Evolutionary conservation across 64 coral and sea anemone species (phyloP).

Genomic region (Acropora tenuis): DNA sequence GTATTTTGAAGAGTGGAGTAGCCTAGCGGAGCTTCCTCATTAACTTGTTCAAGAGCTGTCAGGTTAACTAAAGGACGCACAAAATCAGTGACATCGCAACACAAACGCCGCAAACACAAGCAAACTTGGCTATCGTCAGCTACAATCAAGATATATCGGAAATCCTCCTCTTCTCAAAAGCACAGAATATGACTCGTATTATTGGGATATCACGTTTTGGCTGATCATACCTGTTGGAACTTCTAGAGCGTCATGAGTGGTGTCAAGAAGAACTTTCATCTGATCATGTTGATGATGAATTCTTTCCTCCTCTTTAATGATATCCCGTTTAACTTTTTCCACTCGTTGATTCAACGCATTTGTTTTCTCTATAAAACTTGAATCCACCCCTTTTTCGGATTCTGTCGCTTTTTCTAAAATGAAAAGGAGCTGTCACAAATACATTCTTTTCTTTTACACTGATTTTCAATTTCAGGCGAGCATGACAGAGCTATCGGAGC

Average conservation of each 20-base stretch:
- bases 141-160: too few relatives aligned
- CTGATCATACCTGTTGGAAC: neutral
- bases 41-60: neutral
- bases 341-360: neutral
- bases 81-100: neutral
- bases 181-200: too few relatives aligned
- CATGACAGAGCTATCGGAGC: too few relatives aligned
- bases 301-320: neutral
- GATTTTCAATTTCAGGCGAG: too few relatives aligned
- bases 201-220: neutral
- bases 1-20: neutral
- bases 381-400: neutral
- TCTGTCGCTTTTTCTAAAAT: neutral
- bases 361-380: neutral
- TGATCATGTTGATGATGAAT: neutral
- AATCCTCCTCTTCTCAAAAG: too few relatives aligned
- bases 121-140: too few relatives aligned
- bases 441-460: too few relatives aligned
- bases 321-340: neutral
- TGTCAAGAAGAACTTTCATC: neutral
- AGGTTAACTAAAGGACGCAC: neutral
- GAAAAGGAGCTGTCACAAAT: neutral
- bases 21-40: neutral
- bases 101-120: neutral
- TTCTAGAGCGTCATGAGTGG: neutral